Evolutionary conservation across 2,113 vertebrate genomes (phyloP), one percentile per base, ranked within the genome.

Genomic region (Anarhynchus alexandrinus): DNA sequence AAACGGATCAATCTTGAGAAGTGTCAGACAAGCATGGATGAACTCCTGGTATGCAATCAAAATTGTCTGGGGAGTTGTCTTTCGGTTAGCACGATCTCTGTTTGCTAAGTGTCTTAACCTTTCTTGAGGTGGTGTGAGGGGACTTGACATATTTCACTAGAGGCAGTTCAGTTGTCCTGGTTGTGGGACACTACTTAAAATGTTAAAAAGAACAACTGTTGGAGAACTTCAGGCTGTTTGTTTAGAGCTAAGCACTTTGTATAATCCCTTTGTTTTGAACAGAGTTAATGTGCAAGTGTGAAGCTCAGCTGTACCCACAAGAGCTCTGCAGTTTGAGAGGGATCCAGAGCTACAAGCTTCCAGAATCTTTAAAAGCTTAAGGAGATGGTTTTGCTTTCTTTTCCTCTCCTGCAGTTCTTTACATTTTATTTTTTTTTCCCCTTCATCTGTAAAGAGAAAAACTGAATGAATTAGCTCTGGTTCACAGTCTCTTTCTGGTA

Each of bases 11-110:
- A 99, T 90, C 98, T 99, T 36, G 99, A 99, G 96, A 99, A 99
- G 91, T 99, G 99, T 98, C 99, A 99, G 89, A 99, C 99, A 1
- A 99, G 99, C 98, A 99, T 99, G 99, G 99, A 99, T 72, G 99
- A 99, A 72, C 99, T 99, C 59, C 96, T 99, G 99, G 99, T 99
- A 99, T 70, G 97, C 57, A 64, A 7, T 69, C 66, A 17, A 4
- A 43, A 59, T 51, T 80, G 32, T 73, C 59, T 67, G 74, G 54
- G 49, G 23, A 40, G 3, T 11, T 89, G 26, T 30, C 4, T 47
- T 70, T 61, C 29, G 17, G 29, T 61, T 65, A 5, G 30, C 14
- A 3, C 38, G 12, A 29, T 43, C 42, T 59, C 47, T 64, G 36
- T 57, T 72, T 47, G 40, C 32, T 6, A 11, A 62, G 15, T 76